Conservation (phyloP, 2,113 vertebrate genomes). For the Hyla sarda region DNA sequence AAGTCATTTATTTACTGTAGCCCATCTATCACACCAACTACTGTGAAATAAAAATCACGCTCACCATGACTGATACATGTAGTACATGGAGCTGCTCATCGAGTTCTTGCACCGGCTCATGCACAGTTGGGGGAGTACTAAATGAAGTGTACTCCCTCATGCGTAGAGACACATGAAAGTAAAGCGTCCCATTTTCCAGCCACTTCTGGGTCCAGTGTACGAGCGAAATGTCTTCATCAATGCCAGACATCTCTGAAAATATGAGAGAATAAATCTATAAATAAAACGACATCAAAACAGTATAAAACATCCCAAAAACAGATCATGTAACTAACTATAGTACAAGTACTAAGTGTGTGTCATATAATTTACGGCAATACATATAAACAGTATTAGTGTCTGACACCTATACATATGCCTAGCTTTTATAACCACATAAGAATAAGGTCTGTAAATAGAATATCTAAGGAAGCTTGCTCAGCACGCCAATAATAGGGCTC, state of each 20-base stretch:
- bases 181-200: constrained; percentile 96
- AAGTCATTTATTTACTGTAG: not conserved
- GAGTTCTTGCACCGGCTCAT: constrained; percentile 85
- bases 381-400: too few species aligned
- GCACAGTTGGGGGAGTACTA: constrained; percentile 81
- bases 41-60: constrained; percentile 60
- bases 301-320: too few species aligned
- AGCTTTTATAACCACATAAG: too few species aligned
- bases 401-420: too few species aligned
- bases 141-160: constrained; percentile 82
- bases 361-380: too few species aligned
- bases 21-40: not conserved
- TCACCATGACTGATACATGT: constrained; percentile 97
- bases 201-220: constrained; percentile 99
- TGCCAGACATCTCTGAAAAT: constrained; percentile 93
- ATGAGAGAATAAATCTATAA: too few species aligned
- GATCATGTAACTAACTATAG: too few species aligned
- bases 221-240: constrained; percentile 88
- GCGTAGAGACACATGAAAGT: constrained; percentile 93
- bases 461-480: too few species aligned
- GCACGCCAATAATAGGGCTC: too few species aligned
- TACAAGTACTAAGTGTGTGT: too few species aligned
- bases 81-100: constrained; percentile 97
- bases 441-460: too few species aligned
- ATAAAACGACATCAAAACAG: too few species aligned